These are phyloP conservation scores for Napeogenes inachia DNA, from an alignment of 2,888 invertebrate species.

Conservation along the genomic window DNA sequence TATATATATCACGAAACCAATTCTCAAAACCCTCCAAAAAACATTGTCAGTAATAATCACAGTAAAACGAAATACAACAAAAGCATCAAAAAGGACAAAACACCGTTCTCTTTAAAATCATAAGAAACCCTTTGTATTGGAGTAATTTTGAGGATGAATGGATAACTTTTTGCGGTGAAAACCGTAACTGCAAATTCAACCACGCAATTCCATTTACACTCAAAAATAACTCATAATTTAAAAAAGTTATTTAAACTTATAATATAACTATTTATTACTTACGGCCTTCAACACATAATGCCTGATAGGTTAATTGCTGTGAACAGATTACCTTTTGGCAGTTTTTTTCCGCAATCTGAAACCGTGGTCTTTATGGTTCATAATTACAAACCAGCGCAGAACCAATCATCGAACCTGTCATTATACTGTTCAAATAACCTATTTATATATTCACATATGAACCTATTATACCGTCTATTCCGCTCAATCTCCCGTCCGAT, in stretches of 20 bases:
- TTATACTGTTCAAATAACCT: constrained; percentile 73
- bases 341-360: constrained; percentile 56
- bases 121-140: constrained; percentile 52
- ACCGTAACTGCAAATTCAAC: constrained; percentile 36
- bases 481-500: constrained; percentile 34
- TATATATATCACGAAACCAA: no score
- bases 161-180: constrained; percentile 34
- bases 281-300: constrained; percentile 67
- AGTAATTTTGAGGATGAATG: constrained; percentile 50
- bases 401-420: constrained; percentile 71
- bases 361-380: constrained; percentile 67
- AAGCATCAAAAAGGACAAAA: constrained; percentile 57
- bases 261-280: constrained; percentile 50
- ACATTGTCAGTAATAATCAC: background rate
- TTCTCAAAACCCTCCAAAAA: background rate
- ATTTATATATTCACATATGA: constrained; percentile 57
- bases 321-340: constrained; percentile 70
- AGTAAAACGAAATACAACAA: constrained; percentile 37
- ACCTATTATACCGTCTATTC: constrained; percentile 50
- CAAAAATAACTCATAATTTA: background rate
- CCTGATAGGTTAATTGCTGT: constrained; percentile 73
- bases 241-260: constrained; percentile 7
- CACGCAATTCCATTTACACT: constrained; percentile 34
- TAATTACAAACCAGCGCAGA: constrained; percentile 69
- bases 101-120: constrained; percentile 39